phyloP scores from a whole-genome alignment of 2,888 invertebrate species.

The Tachystola acroxantha region DNA sequence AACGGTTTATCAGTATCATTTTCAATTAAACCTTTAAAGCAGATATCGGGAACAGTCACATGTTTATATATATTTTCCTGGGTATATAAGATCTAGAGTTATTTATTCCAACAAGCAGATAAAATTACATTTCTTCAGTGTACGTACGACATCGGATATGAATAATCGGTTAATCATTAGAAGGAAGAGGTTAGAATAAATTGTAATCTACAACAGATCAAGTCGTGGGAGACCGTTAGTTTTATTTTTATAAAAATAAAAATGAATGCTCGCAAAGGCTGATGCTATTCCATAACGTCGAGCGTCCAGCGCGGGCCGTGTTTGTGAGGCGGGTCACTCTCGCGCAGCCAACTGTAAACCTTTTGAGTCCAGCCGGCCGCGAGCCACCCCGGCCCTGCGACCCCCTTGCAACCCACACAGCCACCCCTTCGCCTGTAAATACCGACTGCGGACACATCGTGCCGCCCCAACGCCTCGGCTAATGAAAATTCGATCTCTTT shows the following conservation, averaged over 20 bases:
- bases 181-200: no score
- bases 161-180: no score
- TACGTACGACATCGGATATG: no score
- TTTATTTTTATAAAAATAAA: constrained; percentile 7
- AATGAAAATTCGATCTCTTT: constrained; percentile 73
- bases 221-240: background rate
- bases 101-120: no score
- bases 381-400: constrained; percentile 34
- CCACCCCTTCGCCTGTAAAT: constrained; percentile 42
- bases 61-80: no score
- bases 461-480: constrained; percentile 73
- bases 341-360: constrained; percentile 75
- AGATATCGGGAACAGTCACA: no score
- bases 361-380: constrained; percentile 70
- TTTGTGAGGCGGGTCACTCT: constrained; percentile 76
- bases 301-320: constrained; percentile 49
- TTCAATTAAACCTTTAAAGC: no score
- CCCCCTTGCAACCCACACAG: constrained; percentile 14
- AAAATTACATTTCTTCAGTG: no score
- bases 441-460: constrained; percentile 57
- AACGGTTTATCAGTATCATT: no score
- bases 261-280: constrained; percentile 29
- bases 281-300: constrained; percentile 53
- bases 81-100: no score
- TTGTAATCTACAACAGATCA: no score